Conservation (phyloP, 2,113 vertebrate genomes). For the Rhagologus leucostigma region DNA sequence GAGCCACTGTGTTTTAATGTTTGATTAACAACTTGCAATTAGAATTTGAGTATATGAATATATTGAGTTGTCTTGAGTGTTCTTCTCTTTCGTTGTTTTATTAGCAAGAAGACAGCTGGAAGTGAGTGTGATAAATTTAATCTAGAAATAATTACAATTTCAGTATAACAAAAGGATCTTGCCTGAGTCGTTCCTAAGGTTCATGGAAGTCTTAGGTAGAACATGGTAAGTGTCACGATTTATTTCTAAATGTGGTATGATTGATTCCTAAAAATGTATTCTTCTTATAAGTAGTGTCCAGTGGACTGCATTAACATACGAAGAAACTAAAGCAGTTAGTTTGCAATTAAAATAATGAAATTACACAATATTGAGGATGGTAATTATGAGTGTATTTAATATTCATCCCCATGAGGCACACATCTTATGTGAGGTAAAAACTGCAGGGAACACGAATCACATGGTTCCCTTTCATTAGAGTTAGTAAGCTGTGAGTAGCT, state of each 20-base stretch:
- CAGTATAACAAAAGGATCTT: not conserved
- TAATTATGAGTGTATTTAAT: not conserved
- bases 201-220: not conserved
- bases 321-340: not conserved
- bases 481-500: not conserved
- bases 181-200: not conserved
- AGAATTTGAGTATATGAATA: not conserved
- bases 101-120: not conserved
- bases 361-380: not conserved
- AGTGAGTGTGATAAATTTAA: not conserved
- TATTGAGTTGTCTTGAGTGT: not conserved
- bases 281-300: not conserved
- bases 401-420: not conserved
- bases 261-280: not conserved
- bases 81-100: not conserved
- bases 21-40: not conserved
- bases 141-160: not conserved
- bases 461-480: not conserved
- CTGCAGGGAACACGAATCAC: not conserved
- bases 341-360: constrained; percentile 10
- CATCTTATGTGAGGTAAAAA: not conserved
- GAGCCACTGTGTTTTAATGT: not conserved
- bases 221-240: fast-evolving
- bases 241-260: not conserved
- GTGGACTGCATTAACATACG: not conserved